phyloP scores from a whole-genome alignment of 2,888 invertebrate species.

The Ormyrus rosae region DNA sequence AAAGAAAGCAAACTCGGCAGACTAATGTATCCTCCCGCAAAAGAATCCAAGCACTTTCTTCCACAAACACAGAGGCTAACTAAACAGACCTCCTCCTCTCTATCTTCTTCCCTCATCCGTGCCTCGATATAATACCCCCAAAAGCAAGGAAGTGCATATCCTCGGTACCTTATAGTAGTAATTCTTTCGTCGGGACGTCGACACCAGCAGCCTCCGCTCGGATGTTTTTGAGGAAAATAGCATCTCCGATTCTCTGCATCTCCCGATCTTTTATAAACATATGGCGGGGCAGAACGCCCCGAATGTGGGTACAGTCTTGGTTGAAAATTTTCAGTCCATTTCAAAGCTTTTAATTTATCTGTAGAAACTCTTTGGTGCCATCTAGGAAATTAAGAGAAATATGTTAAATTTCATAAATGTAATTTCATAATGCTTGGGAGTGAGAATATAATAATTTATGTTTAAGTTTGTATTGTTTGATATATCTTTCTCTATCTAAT shows the following conservation, averaged over 20 bases:
- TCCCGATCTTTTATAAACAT: no score
- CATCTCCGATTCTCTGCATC: constrained; percentile 6
- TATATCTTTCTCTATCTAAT: no score
- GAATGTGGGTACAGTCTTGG: no score
- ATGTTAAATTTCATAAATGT: no score
- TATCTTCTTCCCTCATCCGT: neutral
- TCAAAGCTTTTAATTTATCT: no score
- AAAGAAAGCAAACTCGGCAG: constrained; percentile 40
- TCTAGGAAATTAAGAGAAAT: no score
- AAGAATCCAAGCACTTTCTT: constrained; percentile 39
- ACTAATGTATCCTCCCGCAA: constrained; percentile 29
- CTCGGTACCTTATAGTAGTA: constrained; percentile 17
- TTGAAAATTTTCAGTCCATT: no score
- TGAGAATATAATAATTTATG: no score
- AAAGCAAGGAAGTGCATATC: constrained; percentile 13
- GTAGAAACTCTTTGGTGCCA: no score
- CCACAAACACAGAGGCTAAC: constrained; percentile 34
- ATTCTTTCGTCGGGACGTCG: constrained; percentile 28
- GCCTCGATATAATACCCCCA: neutral
- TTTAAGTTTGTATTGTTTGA: no score
- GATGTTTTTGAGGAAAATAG: constrained; percentile 42
- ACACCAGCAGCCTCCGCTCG: neutral
- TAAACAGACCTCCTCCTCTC: constrained; percentile 30
- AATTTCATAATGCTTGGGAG: no score
- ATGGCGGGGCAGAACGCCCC: no score